Conservation (phyloP, 2,113 vertebrate species). For the Gymnocephalus cernua region DNA sequence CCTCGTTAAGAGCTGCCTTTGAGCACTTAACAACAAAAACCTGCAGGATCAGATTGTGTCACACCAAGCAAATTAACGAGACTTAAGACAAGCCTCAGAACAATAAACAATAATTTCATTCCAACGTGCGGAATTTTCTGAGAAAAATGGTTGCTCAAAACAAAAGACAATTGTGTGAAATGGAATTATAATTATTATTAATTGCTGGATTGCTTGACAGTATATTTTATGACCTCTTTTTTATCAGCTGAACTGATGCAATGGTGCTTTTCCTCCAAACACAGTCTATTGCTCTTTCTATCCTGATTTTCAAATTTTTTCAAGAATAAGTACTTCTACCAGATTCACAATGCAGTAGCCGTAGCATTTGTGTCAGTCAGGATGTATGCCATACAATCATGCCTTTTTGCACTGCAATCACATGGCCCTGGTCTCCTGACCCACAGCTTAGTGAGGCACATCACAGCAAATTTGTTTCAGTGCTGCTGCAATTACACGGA, state of each 20-base stretch:
- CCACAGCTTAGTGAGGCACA: slow-evolving; percentile 53
- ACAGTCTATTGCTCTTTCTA: not conserved
- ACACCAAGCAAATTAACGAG: slow-evolving; percentile 74
- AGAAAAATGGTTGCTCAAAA: slow-evolving; percentile 36
- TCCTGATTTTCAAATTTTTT: not conserved
- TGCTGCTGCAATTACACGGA: slow-evolving; percentile 49
- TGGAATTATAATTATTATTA: slow-evolving; percentile 5
- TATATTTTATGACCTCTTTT: not conserved
- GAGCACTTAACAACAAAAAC: slow-evolving; percentile 69
- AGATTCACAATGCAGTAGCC: not conserved
- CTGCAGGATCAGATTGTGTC: slow-evolving; percentile 70
- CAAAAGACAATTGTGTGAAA: slow-evolving; percentile 68
- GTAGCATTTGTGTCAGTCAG: not conserved
- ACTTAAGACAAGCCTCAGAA: slow-evolving; percentile 71
- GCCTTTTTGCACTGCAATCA: slow-evolving; percentile 56
- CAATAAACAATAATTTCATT: slow-evolving; percentile 71
- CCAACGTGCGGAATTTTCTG: slow-evolving; percentile 31
- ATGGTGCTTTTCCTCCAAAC: not conserved
- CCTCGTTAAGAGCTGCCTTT: slow-evolving; percentile 65
- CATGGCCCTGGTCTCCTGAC: slow-evolving; percentile 77
- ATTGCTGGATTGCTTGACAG: not conserved
- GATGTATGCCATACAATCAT: slow-evolving; percentile 32
- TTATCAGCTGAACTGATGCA: slow-evolving; percentile 15
- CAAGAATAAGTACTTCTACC: not conserved
- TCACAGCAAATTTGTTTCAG: slow-evolving; percentile 71